Evolutionary conservation across 1,140 invertebrate species (phyloP).

Genomic region (Macrobrachium nipponense): DNA sequence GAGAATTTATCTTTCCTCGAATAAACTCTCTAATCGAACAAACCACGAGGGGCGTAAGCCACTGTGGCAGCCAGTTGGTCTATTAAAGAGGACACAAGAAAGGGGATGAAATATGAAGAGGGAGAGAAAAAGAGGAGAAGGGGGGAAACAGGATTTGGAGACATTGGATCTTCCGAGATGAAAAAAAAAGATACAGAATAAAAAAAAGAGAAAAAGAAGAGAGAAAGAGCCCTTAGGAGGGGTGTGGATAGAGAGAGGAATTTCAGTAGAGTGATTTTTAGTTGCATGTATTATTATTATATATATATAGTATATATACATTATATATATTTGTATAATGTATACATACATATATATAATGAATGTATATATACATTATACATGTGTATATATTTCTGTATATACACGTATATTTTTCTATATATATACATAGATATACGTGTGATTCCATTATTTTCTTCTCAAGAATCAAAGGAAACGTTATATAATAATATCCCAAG

Average conservation of each 20-base stretch:
- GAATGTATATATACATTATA: constrained; percentile 6
- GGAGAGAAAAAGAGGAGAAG: not conserved
- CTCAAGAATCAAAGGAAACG: no score
- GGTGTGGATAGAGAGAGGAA: not conserved
- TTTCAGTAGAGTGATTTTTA: not conserved
- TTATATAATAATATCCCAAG: no score
- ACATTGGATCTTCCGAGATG: no score
- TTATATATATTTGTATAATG: not conserved
- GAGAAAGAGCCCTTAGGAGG: not conserved
- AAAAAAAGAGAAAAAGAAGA: not conserved
- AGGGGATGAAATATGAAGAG: constrained; percentile 5
- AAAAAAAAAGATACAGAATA: not conserved
- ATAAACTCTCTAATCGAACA: no score
- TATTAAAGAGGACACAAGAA: not conserved
- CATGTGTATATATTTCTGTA: not conserved
- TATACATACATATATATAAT: no score
- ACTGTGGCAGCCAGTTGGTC: no score
- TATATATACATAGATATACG: not conserved
- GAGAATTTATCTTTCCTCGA: no score
- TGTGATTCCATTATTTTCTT: not conserved
- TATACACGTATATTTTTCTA: no score
- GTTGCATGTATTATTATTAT: not conserved
- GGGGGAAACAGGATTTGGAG: not conserved
- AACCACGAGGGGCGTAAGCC: no score
- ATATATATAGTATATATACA: not conserved